Evolutionary conservation across 2,888 invertebrate genomes (phyloP), one percentile per base, ranked within the genome.

Genomic region (Pteria penguin): DNA sequence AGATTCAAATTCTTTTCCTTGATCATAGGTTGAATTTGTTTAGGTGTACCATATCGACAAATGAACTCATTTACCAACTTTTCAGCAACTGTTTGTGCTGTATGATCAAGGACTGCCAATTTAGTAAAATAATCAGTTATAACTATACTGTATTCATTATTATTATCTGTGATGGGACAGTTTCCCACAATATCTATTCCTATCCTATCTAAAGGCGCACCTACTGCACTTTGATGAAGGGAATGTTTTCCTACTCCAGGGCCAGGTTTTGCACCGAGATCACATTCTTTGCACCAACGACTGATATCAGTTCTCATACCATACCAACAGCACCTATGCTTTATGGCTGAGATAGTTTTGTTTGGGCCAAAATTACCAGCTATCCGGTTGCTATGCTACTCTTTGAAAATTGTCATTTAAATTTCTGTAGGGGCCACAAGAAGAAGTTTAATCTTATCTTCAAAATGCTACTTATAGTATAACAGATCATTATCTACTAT

Each of bases 241-340:
- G 26, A 24, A 33, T 27, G 55, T 24, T 33, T 57, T 33, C 69
- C 58, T 29, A 33, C 24, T 0, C 58, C 69, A 8, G 45, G 58
- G 55, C 80, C 78, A 18, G 69, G 63, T 8, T 79, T 22, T 22
- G 60, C 62, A 75, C 85, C 85, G 26, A 80, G 45, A 4, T 82
- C 65, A 72, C 83, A 84, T n/a, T 68, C 26, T 55, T 60, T 57
- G 52, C 75, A 74, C 14, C 72, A 78, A 3, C 55, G 36, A 18
- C 75, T 62, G 8, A 82, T 66, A 57, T 84, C 81, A 4, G 27
- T 70, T 14, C 62, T 32, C 78, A 82, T 77, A n/a, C 75, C 72
- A 26, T 76, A 75, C 85, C 84, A 85, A 66, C 72, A 84, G 55
- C 71, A 81, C 60, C 86, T 73, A 11, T 24, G 26, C 24, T 66